A percentile compares a stretch with the other conserved stretches of the same genome.
Conservation (phyloP, 2,797 vertebrate species). For the Pangasius djambal region DNA sequence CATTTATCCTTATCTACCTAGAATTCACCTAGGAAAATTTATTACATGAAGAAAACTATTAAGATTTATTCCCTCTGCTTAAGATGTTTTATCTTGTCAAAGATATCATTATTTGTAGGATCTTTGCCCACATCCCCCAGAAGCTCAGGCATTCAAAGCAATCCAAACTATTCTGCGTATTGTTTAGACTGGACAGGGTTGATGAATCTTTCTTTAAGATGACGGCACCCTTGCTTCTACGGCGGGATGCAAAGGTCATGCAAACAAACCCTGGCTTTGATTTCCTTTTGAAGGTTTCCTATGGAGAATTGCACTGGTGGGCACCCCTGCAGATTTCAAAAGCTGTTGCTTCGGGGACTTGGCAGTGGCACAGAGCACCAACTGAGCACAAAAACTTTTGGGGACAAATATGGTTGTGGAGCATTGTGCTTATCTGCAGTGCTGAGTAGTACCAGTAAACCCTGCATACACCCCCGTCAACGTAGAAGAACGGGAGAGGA, state of each 20-base stretch:
- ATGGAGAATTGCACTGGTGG: constrained; percentile 42
- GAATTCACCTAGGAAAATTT: not conserved
- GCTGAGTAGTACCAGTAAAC: constrained; percentile 48
- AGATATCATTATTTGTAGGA: constrained; percentile 24
- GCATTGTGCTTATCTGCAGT: constrained; percentile 29
- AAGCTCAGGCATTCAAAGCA: constrained; percentile 38
- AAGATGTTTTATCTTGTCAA: not conserved
- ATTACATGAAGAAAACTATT: not conserved
- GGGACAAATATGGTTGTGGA: constrained; percentile 23
- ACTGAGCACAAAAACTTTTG: constrained; percentile 37
- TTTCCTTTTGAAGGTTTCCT: constrained; percentile 63
- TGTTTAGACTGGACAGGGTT: constrained; percentile 55
- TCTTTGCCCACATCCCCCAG: not conserved
- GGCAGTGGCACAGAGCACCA: constrained; percentile 43
- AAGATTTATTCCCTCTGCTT: constrained; percentile 12
- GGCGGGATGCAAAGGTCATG: constrained; percentile 59
- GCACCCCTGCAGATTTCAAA: constrained; percentile 68
- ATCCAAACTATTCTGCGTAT: constrained; percentile 52
- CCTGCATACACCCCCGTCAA: constrained; percentile 4
- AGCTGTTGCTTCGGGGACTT: constrained; percentile 47
- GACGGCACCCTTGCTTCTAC: constrained; percentile 51
- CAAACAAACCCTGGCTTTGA: constrained; percentile 62
- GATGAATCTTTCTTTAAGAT: constrained; percentile 48
- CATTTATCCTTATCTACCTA: not conserved
- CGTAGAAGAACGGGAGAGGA: constrained; percentile 35